Conservation (phyloP, 92 coral and sea anemone species). For the Zoanthus sociatus region DNA sequence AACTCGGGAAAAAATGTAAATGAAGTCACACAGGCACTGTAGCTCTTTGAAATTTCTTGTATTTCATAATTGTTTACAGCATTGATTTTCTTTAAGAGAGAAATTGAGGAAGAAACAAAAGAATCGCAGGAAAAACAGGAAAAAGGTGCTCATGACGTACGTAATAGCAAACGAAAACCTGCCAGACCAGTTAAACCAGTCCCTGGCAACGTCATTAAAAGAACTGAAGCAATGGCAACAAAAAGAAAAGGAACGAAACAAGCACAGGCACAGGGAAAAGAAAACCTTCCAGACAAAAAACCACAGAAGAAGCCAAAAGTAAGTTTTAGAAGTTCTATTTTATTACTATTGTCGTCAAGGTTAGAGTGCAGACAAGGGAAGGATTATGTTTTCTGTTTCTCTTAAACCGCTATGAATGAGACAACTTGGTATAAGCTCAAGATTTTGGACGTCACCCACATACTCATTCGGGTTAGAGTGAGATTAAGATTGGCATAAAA, state of each 20-base stretch:
- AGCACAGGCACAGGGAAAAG: slow-evolving; percentile 74
- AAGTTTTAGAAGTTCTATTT: too few relatives aligned
- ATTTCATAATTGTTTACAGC: neutral
- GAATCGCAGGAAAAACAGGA: slow-evolving; percentile 24
- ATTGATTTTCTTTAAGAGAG: slow-evolving; percentile 66
- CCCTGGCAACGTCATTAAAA: slow-evolving; percentile 50
- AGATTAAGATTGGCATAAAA: too few relatives aligned
- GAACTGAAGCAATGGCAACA: slow-evolving; percentile 29
- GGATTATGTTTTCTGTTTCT: too few relatives aligned
- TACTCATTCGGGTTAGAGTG: neutral
- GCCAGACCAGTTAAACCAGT: slow-evolving; percentile 42
- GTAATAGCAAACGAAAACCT: slow-evolving; percentile 20
- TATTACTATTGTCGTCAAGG: too few relatives aligned
- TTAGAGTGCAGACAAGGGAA: neutral
- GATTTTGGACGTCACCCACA: neutral
- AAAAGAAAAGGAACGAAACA: slow-evolving; percentile 56
- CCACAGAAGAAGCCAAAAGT: slow-evolving; percentile 79
- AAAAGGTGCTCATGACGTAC: neutral
- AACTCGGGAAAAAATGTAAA: neutral
- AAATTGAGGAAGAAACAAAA: slow-evolving; percentile 64
- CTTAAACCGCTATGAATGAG: too few relatives aligned
- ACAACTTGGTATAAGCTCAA: neutral
- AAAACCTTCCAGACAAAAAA: slow-evolving; percentile 67
- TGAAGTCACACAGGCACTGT: neutral
- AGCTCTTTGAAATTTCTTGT: too few relatives aligned